phyloP scores from a whole-genome alignment of 2,888 invertebrate genomes.

The Smittia sp. region DNA sequence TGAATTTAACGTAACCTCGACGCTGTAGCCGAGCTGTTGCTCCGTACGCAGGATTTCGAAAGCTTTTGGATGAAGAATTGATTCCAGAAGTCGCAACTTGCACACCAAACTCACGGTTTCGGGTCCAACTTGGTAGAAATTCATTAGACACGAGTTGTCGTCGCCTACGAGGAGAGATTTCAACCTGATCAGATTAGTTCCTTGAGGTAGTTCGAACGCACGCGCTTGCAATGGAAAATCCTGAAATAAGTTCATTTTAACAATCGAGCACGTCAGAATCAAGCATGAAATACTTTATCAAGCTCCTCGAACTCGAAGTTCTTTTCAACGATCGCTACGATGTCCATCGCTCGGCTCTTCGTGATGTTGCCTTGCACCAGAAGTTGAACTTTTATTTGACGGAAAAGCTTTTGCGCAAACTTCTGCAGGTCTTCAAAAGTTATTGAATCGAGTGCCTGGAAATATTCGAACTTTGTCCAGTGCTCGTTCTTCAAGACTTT shows the following conservation, averaged over 20 bases:
- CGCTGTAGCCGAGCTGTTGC: conserved; percentile 64
- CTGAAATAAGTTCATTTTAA: conserved; percentile 42
- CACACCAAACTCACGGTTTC: conserved; percentile 61
- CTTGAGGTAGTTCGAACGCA: conserved; percentile 65
- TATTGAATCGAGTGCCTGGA: conserved; percentile 57
- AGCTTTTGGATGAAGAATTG: conserved; percentile 82
- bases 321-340: conserved; percentile 59
- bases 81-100: conserved; percentile 73
- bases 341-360: conserved; percentile 60
- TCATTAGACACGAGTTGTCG: conserved; percentile 75
- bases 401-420: conserved; percentile 61
- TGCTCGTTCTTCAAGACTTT: not conserved
- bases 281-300: conserved; percentile 41
- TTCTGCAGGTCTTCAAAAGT: conserved; percentile 60
- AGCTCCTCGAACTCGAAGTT: conserved; percentile 57
- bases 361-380: conserved; percentile 79
- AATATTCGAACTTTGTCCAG: conserved; percentile 59
- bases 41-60: conserved; percentile 82
- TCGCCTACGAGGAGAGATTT: conserved; percentile 70
- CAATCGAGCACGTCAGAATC: too few species aligned
- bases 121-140: conserved; percentile 80
- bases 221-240: conserved; percentile 55
- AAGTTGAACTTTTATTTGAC: conserved; percentile 66
- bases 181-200: conserved; percentile 65
- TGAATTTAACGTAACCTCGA: not conserved